phyloP scores from a whole-genome alignment of 2,113 vertebrate species.

The Nipponia nippon region DNA sequence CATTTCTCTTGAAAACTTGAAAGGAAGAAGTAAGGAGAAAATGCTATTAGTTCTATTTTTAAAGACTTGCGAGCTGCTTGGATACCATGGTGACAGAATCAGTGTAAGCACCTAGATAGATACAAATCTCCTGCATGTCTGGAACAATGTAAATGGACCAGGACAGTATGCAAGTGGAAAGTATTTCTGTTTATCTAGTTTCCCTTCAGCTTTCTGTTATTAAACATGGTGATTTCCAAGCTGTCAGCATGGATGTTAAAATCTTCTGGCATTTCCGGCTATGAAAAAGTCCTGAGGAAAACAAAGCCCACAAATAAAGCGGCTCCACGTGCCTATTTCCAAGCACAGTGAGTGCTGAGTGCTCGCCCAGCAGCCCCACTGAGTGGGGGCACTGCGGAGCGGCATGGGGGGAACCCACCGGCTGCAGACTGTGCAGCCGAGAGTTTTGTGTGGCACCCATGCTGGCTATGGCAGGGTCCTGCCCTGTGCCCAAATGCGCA shows the following conservation, averaged over 20 bases:
- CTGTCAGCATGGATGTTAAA: conserved; percentile 24
- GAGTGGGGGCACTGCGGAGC: not conserved
- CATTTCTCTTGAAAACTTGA: not conserved
- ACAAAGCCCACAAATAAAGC: not conserved
- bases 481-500: accelerated
- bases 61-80: not conserved
- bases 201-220: conserved; percentile 7
- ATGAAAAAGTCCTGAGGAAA: not conserved
- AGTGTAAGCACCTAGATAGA: not conserved
- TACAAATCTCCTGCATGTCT: not conserved
- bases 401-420: not conserved
- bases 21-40: not conserved
- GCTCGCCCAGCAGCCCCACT: not conserved
- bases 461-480: accelerated
- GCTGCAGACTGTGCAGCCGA: accelerated
- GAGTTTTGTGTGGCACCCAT: not conserved
- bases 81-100: conserved; percentile 16
- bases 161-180: not conserved
- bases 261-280: conserved; percentile 9
- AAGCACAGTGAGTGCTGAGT: not conserved
- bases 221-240: not conserved
- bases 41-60: conserved; percentile 42
- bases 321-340: not conserved
- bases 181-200: not conserved
- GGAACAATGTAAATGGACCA: not conserved